Evolutionary conservation across 2,797 vertebrate genomes (phyloP).

Genomic region (Muscicapa striata): DNA sequence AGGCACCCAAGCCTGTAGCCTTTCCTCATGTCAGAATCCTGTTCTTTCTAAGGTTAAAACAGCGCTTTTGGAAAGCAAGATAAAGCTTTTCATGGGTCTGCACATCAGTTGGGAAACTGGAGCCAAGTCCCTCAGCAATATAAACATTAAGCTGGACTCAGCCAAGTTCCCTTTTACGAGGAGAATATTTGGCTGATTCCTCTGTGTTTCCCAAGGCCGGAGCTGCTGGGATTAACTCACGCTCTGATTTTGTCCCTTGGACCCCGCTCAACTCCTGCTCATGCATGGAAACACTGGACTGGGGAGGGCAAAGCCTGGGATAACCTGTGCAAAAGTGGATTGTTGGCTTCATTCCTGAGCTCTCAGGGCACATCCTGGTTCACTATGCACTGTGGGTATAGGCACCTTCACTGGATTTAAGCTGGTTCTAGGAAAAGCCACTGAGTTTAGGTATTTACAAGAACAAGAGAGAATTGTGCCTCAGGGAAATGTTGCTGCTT

Average conservation of each 20-base stretch:
- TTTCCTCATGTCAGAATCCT: neutral
- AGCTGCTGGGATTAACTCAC: neutral
- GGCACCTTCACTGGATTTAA: neutral
- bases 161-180: neutral
- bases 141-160: neutral
- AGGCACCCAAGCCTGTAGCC: neutral
- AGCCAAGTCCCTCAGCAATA: neutral
- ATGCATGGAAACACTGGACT: neutral
- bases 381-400: rapidly evolving
- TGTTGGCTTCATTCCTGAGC: neutral
- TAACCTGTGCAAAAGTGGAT: neutral
- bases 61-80: neutral
- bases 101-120: neutral
- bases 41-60: neutral
- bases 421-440: neutral
- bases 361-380: neutral
- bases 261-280: neutral
- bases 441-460: neutral
- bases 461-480: neutral
- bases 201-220: neutral
- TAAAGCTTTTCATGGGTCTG: neutral
- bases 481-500: neutral
- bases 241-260: neutral
- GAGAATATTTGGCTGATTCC: neutral
- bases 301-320: neutral